These are phyloP conservation scores for Anaspis maculata DNA, from an alignment of 2,888 invertebrate genomes.

Conservation along the genomic window DNA sequence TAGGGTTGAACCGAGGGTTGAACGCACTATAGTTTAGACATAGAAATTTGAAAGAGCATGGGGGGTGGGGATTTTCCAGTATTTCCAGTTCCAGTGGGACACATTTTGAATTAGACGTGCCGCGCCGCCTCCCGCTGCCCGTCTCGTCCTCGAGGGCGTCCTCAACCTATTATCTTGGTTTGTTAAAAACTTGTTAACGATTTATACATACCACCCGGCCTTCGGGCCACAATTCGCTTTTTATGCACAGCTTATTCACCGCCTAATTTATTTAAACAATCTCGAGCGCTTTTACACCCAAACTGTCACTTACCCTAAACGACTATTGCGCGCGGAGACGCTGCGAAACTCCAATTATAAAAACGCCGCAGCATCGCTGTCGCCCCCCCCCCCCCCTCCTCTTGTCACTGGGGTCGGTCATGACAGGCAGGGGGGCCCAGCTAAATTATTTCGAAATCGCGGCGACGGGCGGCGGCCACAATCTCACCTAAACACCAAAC, in stretches of 20 bases:
- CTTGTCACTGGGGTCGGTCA: no score
- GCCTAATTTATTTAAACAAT: conserved; percentile 5
- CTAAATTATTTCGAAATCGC: neutral
- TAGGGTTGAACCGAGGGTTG: no score
- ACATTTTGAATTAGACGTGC: no score
- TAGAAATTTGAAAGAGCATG: no score
- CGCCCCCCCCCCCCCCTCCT: neutral
- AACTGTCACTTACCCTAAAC: conserved; percentile 2
- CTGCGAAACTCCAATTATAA: conserved; percentile 1
- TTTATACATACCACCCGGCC: conserved; percentile 5
- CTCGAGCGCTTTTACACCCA: conserved; percentile 1
- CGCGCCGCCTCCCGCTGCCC: no score
- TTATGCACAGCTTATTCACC: conserved; percentile 3
- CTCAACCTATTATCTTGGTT: conserved; percentile 11
- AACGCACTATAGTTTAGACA: no score
- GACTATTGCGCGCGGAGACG: neutral
- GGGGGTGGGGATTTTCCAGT: no score
- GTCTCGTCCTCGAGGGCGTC: neutral
- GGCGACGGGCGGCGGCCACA: neutral
- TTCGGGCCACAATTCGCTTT: conserved; percentile 1
- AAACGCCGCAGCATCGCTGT: neutral
- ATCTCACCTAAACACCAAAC: conserved; percentile 6
- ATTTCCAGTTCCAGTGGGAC: no score
- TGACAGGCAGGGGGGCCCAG: no score
- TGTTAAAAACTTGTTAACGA: conserved; percentile 11